phyloP scores from a whole-genome alignment of 1,140 invertebrate genomes.

The Dreissena rostriformis region DNA sequence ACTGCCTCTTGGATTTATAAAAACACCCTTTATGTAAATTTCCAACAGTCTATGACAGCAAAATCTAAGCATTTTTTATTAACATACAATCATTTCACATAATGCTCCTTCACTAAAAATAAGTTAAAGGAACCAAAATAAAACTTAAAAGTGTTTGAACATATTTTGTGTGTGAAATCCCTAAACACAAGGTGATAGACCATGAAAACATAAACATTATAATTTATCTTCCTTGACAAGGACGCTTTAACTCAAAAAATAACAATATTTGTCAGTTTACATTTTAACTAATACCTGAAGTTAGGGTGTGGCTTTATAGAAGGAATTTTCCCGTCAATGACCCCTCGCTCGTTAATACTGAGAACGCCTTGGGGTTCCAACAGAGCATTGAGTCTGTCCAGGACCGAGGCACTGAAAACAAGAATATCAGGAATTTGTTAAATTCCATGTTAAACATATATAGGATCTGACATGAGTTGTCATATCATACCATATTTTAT shows the following conservation, averaged over 20 bases:
- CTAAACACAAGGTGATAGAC: no score
- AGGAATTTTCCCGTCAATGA: conserved; percentile 87
- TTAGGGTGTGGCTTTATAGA: conserved; percentile 92
- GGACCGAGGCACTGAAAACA: conserved; percentile 89
- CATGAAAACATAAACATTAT: no score
- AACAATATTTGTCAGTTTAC: background rate
- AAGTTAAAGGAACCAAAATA: no score
- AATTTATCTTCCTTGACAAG: background rate
- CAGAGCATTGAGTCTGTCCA: conserved; percentile 97
- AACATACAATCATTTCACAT: no score
- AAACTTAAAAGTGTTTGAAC: no score
- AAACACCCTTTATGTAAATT: background rate
- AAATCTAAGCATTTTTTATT: no score
- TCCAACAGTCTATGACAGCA: background rate
- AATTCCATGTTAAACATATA: no score
- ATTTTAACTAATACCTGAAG: conserved; percentile 84
- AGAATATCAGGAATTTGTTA: no score
- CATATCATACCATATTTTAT: no score
- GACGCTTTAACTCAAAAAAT: background rate
- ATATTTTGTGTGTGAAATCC: no score
- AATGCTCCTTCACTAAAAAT: no score
- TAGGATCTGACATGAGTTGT: no score
- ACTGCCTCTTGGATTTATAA: background rate
- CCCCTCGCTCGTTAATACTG: conserved; percentile 95
- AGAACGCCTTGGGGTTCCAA: conserved; percentile 96